Percentiles rank a stretch among this genome's conserved stretches.
Evolutionary conservation across 2,113 vertebrate genomes (phyloP).

Genomic region (Amazona vittata): DNA sequence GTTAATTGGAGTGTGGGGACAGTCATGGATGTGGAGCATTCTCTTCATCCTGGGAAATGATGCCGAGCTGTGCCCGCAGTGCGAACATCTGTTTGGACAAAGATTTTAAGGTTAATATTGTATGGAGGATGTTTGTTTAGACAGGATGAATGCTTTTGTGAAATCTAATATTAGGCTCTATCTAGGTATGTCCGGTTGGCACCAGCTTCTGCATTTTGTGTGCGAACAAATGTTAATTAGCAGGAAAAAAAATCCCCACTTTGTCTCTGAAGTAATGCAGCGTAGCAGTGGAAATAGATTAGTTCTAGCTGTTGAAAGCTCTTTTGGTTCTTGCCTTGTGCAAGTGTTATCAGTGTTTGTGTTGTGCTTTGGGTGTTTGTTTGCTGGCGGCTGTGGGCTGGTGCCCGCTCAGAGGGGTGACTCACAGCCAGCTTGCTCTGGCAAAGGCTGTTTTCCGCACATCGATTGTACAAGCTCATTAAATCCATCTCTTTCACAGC

Average conservation of each 20-base stretch:
- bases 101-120: conserved; percentile 43
- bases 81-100: conserved; percentile 41
- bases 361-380: conserved; percentile 11
- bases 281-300: conserved; percentile 57
- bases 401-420: conserved; percentile 20
- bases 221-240: conserved; percentile 65
- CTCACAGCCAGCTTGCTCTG: not conserved
- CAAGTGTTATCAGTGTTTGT: conserved; percentile 48
- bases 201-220: conserved; percentile 24
- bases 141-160: conserved; percentile 68
- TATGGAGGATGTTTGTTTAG: conserved; percentile 66
- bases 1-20: not conserved
- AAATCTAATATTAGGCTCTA: conserved; percentile 69
- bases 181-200: conserved; percentile 73
- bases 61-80: not conserved
- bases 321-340: not conserved
- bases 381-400: not conserved
- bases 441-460: conserved; percentile 5
- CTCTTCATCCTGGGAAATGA: not conserved
- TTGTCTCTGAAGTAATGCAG: conserved; percentile 6
- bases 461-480: not conserved
- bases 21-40: not conserved
- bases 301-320: conserved; percentile 43
- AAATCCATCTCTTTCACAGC: not conserved
- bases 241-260: not conserved